Conservation (phyloP, 1,140 invertebrate genomes). For the Araneus ventricosus region DNA sequence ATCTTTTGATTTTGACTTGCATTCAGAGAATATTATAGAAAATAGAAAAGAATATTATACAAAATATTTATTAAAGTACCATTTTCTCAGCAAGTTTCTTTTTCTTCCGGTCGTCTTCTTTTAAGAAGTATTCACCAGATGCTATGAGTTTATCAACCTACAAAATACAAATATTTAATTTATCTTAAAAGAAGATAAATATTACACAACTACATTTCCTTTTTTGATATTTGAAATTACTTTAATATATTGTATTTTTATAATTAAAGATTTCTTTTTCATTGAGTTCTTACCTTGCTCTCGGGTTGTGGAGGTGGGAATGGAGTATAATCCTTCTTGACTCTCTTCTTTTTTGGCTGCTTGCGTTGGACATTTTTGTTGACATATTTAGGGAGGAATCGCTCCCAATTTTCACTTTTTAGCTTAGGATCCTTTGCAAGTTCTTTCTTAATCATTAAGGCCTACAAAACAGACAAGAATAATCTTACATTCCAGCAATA, state of each 20-base stretch:
- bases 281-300: constrained; percentile 85
- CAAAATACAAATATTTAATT: constrained; percentile 38
- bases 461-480: constrained; percentile 77
- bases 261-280: background rate
- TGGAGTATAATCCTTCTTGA: constrained; percentile 94
- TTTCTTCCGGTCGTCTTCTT: constrained; percentile 88
- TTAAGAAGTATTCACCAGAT: constrained; percentile 98
- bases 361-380: constrained; percentile 92
- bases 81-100: constrained; percentile 83
- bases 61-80: constrained; percentile 77
- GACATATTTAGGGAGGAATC: constrained; percentile 97
- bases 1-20: background rate
- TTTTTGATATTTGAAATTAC: background rate
- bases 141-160: constrained; percentile 94
- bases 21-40: background rate
- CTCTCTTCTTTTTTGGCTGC: constrained; percentile 89
- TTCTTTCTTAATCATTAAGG: constrained; percentile 98
- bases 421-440: constrained; percentile 94
- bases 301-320: constrained; percentile 97
- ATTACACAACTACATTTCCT: background rate
- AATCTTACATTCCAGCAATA: too few species aligned
- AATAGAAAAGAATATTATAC: too few species aligned
- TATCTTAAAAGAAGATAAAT: background rate
- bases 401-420: constrained; percentile 97
- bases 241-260: background rate